Conservation (phyloP, 1,140 invertebrate genomes). For the Mylabris phalerata region DNA sequence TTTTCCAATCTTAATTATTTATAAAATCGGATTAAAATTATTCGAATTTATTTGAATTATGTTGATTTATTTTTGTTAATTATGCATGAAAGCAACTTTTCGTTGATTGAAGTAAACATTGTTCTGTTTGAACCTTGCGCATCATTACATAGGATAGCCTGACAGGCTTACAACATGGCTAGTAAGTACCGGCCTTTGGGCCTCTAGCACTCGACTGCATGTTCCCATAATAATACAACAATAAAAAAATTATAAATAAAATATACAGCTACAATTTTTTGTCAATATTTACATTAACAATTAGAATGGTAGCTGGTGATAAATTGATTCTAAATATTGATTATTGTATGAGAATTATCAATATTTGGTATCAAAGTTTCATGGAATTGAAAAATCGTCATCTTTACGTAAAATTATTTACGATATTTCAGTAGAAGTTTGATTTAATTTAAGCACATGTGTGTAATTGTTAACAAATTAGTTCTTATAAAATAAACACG, state of each 20-base stretch:
- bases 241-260: slow-evolving; percentile 11
- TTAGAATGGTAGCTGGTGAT: slow-evolving; percentile 1
- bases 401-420: neutral
- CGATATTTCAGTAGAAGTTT: slow-evolving; percentile 4
- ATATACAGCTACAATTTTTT: slow-evolving; percentile 4
- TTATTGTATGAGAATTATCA: neutral
- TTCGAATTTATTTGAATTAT: neutral
- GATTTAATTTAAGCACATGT: slow-evolving; percentile 5
- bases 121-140: slow-evolving; percentile 59
- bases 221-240: slow-evolving; percentile 10
- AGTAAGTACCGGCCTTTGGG: slow-evolving; percentile 52
- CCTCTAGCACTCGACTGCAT: slow-evolving; percentile 36
- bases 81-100: slow-evolving; percentile 27
- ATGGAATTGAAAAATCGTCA: neutral
- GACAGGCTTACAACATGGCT: slow-evolving; percentile 51
- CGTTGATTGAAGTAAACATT: slow-evolving; percentile 45
- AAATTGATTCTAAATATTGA: slow-evolving; percentile 8
- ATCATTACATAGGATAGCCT: slow-evolving; percentile 60
- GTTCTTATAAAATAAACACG: neutral
- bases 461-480: neutral
- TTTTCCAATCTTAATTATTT: too few relatives aligned
- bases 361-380: neutral
- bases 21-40: too few relatives aligned
- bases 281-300: neutral
- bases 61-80: slow-evolving; percentile 4